phyloP scores from a whole-genome alignment of 2,797 vertebrate genomes.

The Orestias chungarensis region DNA sequence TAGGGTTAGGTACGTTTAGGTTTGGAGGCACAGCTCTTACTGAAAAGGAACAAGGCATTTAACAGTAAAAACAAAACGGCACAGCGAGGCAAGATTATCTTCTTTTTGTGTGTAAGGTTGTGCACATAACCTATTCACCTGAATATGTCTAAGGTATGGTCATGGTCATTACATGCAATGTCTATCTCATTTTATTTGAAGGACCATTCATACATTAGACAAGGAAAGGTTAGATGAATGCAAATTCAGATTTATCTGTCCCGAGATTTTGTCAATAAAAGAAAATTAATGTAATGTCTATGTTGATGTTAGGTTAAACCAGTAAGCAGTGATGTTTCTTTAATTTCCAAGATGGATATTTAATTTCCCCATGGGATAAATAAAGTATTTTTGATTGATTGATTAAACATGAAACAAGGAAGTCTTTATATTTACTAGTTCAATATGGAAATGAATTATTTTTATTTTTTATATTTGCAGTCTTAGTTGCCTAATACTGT shows the following conservation, averaged over 20 bases:
- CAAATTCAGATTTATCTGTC: neutral
- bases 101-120: slow-evolving; percentile 3
- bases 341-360: neutral
- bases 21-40: too few species aligned
- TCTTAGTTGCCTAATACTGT: too few species aligned
- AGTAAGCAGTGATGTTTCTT: neutral
- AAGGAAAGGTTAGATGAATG: neutral
- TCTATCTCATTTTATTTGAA: slow-evolving; percentile 17
- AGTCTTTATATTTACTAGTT: neutral
- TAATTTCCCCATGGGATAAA: too few species aligned
- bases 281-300: neutral
- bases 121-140: slow-evolving; percentile 6
- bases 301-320: neutral
- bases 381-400: neutral
- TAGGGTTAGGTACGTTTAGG: too few species aligned
- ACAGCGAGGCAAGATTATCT: slow-evolving; percentile 30
- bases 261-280: neutral
- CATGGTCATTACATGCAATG: slow-evolving; percentile 15
- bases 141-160: slow-evolving; percentile 3
- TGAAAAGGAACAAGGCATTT: slow-evolving; percentile 29
- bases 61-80: slow-evolving; percentile 24
- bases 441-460: neutral
- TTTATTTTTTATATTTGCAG: neutral
- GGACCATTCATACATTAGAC: slow-evolving; percentile 5
- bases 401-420: neutral